Evolutionary conservation across 2,113 vertebrate species (phyloP).

Genomic region (Stomatorhinus ivindoensis): DNA sequence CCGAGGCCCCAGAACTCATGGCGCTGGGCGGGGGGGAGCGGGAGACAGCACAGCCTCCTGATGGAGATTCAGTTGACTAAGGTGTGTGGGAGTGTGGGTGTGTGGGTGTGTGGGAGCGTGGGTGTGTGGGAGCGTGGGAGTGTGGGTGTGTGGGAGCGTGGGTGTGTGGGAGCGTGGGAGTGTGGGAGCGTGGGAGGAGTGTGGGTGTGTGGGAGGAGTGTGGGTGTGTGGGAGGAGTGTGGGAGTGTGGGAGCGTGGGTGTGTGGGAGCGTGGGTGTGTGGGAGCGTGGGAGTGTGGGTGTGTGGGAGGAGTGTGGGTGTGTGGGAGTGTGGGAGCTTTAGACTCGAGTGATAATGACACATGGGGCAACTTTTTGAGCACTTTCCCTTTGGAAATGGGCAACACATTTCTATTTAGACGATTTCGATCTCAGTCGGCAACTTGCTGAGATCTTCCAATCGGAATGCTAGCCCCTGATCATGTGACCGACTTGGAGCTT

Average conservation of each 20-base stretch:
- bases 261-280: too few relatives aligned
- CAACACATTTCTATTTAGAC: neutral
- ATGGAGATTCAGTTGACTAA: constrained; percentile 91
- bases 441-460: neutral
- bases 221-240: too few relatives aligned
- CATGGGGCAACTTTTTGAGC: neutral
- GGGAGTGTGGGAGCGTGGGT: too few relatives aligned
- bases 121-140: too few relatives aligned
- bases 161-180: too few relatives aligned
- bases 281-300: too few relatives aligned
- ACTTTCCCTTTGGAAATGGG: neutral
- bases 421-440: neutral
- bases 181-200: too few relatives aligned
- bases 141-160: too few relatives aligned
- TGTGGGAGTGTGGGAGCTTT: neutral
- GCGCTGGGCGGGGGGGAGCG: constrained; percentile 74
- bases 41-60: constrained; percentile 72
- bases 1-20: constrained; percentile 82
- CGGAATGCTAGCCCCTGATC: neutral
- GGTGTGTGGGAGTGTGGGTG: constrained; percentile 44
- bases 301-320: too few relatives aligned
- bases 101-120: too few relatives aligned
- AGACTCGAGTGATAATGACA: neutral
- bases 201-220: too few relatives aligned
- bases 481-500: neutral